These are phyloP conservation scores for Sialia sialis DNA, from an alignment of 2,113 vertebrate species.

Conservation along the genomic window DNA sequence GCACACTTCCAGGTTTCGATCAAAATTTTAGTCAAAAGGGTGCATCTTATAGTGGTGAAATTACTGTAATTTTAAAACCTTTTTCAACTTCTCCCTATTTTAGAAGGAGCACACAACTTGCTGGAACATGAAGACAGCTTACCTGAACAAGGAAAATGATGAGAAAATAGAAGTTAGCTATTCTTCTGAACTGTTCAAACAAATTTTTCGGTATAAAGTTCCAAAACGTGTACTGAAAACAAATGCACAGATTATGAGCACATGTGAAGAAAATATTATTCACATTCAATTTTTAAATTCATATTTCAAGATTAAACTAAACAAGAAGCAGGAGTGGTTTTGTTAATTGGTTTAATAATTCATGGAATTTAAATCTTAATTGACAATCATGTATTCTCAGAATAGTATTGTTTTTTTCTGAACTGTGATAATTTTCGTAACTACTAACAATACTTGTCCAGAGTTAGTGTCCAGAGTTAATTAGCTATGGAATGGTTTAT, in stretches of 20 bases:
- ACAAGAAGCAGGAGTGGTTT: background rate
- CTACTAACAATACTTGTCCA: background rate
- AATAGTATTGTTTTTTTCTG: background rate
- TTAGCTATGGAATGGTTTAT: background rate
- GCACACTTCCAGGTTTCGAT: too few relatives aligned
- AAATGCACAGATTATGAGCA: background rate
- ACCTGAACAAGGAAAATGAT: slow-evolving; percentile 99
- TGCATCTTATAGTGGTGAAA: too few relatives aligned
- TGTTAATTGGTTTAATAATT: background rate
- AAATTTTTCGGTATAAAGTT: slow-evolving; percentile 98
- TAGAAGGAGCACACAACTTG: background rate
- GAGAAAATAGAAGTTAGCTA: slow-evolving; percentile 99
- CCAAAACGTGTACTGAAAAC: slow-evolving; percentile 93
- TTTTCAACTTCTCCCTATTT: background rate
- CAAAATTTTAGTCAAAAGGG: too few relatives aligned
- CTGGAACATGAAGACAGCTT: slow-evolving; percentile 19
- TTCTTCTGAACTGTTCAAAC: slow-evolving; percentile 97
- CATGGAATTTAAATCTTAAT: background rate
- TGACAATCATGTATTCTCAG: background rate
- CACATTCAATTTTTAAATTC: background rate
- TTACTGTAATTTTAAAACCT: background rate
- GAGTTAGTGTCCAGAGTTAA: background rate
- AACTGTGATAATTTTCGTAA: background rate
- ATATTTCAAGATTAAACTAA: background rate
- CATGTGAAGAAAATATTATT: background rate